Base-by-base conservation (phyloP, 2,888 invertebrate genomes). In the Leptodirus hochenwartii region DNA sequence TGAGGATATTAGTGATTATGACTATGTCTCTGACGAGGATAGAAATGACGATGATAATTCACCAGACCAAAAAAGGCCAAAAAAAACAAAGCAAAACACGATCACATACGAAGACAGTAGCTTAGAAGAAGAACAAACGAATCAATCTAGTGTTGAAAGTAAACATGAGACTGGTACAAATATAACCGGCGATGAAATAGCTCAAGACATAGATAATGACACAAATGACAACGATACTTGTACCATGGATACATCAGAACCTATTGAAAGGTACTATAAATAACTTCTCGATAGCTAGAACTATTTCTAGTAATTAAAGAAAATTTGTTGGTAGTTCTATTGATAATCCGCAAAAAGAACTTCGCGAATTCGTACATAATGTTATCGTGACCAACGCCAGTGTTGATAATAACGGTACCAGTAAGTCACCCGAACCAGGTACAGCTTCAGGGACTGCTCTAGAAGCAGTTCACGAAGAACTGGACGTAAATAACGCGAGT, bases 331-430 rank as follows among this genome's bases (percentile, higher is more conserved):
- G n/a, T n/a, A n/a, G n/a, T n/a, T n/a, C n/a, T n/a, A n/a, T n/a
- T n/a, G n/a, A n/a, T n/a, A n/a, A n/a, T n/a, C n/a, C n/a, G n/a
- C n/a, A n/a, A n/a, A n/a, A n/a, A n/a, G n/a, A n/a, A n/a, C n/a
- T n/a, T n/a, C n/a, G n/a, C n/a, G n/a, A n/a, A n/a, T 54, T 51
- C 34, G 45, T 53, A 11, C 68, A 70, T 5, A 71, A 72, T 40
- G 75, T 77, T 2, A 74, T 76, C 35, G 65, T 77, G 5, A 76
- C 76, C 1, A 71, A 76, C 44, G 72, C 75, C 0, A 75, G 75
- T 2, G 64, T 76, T 5, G 76, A 76, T 50, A 57, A 74, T 41
- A 43, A 47, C 15, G 43, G 39, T 25, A 25, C 20, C 6, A 20
- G 20, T 20, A 17, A 22, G n/a, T 9, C 17, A 3, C 25, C n/a